Evolutionary conservation across 2,113 vertebrate species (phyloP).

Genomic region (Elgaria multicarinata): DNA sequence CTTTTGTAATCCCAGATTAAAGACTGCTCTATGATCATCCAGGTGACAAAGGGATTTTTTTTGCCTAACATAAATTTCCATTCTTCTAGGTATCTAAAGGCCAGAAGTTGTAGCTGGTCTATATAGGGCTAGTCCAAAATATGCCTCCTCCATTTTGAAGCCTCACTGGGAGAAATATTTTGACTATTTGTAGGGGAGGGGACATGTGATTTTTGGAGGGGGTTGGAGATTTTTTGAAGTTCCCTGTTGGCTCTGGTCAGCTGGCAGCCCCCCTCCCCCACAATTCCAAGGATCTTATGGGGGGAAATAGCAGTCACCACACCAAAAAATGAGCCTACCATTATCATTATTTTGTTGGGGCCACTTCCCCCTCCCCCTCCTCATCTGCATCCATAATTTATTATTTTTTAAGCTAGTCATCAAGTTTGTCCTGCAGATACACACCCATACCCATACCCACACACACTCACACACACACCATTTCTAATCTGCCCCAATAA

Average conservation of each 20-base stretch:
- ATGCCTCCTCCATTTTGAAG: too few relatives aligned
- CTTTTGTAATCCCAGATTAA: neutral
- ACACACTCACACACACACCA: too few relatives aligned
- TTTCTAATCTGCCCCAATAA: too few relatives aligned
- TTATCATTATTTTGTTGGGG: too few relatives aligned
- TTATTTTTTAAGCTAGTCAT: neutral
- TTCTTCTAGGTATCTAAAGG: neutral
- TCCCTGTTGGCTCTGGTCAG: neutral
- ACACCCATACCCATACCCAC: too few relatives aligned
- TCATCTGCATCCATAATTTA: neutral
- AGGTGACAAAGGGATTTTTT: neutral
- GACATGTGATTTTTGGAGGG: neutral
- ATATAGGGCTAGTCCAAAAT: too few relatives aligned
- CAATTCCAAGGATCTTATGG: neutral
- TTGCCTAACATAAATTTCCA: too few relatives aligned
- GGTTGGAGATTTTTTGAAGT: neutral
- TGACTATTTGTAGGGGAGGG: neutral
- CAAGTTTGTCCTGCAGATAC: neutral
- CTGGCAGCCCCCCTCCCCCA: neutral
- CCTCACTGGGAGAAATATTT: neutral
- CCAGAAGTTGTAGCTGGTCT: neutral
- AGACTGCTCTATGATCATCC: neutral
- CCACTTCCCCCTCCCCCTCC: neutral
- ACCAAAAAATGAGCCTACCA: too few relatives aligned
- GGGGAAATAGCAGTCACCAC: too few relatives aligned